phyloP scores from a whole-genome alignment of 2,797 vertebrate species.

The Silurus lanzhouensis region DNA sequence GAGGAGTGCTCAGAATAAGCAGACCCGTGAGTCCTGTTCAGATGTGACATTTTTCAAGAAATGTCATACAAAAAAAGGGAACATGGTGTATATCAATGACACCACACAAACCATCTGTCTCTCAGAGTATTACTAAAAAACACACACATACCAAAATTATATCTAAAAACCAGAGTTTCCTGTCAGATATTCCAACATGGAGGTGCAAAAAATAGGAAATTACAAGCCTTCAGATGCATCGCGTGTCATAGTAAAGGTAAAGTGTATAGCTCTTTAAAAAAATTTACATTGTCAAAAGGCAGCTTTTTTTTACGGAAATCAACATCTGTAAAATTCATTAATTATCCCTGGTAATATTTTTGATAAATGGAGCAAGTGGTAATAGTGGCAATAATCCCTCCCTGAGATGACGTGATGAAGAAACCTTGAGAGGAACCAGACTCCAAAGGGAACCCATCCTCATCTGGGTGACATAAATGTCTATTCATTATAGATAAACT shows the following conservation, averaged over 20 bases:
- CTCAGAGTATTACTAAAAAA: neutral
- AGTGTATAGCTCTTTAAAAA: too few relatives aligned
- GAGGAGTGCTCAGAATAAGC: neutral
- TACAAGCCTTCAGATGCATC: neutral
- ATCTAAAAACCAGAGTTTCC: neutral
- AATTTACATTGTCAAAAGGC: too few relatives aligned
- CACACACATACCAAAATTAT: neutral
- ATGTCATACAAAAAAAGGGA: neutral
- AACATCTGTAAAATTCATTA: too few relatives aligned
- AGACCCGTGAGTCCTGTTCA: neutral
- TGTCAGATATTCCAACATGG: neutral
- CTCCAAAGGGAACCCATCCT: too few relatives aligned
- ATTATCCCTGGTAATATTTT: too few relatives aligned
- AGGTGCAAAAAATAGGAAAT: neutral
- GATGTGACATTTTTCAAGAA: neutral
- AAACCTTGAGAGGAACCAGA: too few relatives aligned
- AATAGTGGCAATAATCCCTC: too few relatives aligned
- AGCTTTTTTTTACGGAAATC: too few relatives aligned
- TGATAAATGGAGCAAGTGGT: too few relatives aligned
- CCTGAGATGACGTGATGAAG: too few relatives aligned
- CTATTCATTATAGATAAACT: too few relatives aligned
- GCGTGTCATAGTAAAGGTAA: neutral
- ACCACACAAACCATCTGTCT: neutral
- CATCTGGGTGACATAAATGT: too few relatives aligned
- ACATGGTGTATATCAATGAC: neutral